A percentile compares a stretch with the other conserved stretches of the same genome.
Evolutionary conservation across 2,113 vertebrate genomes (phyloP).

Genomic region (Centrocercus urophasianus): DNA sequence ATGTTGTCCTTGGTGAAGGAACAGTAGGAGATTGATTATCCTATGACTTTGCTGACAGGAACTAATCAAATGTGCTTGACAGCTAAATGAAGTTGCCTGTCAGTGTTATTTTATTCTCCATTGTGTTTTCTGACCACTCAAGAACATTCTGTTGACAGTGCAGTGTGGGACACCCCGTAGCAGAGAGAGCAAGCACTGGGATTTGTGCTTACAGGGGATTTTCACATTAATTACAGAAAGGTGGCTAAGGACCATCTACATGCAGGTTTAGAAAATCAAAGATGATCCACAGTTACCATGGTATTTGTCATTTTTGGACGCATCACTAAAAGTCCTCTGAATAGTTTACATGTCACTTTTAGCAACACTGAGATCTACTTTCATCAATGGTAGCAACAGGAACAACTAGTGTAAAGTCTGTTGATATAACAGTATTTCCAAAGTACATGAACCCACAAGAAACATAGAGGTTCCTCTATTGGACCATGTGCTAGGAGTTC

Average conservation of each 20-base stretch:
- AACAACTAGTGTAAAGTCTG: neutral
- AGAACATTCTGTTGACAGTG: neutral
- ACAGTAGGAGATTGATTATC: constrained; percentile 60
- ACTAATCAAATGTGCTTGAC: constrained; percentile 25
- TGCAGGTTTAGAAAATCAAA: constrained; percentile 7
- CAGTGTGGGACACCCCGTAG: neutral
- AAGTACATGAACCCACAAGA: neutral
- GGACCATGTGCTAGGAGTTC: neutral
- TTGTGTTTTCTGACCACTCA: constrained; percentile 37
- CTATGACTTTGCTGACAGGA: constrained; percentile 39
- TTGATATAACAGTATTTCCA: neutral
- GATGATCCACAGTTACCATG: neutral
- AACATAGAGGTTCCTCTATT: neutral
- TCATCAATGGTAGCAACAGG: neutral
- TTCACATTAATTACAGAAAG: constrained; percentile 19
- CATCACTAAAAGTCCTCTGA: neutral
- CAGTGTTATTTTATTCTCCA: constrained; percentile 16
- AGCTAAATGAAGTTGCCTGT: constrained; percentile 55
- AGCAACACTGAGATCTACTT: neutral
- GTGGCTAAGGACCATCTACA: neutral
- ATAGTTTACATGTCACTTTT: neutral
- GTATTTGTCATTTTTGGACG: neutral
- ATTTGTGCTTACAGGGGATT: neutral
- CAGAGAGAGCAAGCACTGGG: neutral
- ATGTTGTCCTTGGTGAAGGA: constrained; percentile 34